phyloP scores from a whole-genome alignment of 2,797 vertebrate species.

The Sparus aurata region DNA sequence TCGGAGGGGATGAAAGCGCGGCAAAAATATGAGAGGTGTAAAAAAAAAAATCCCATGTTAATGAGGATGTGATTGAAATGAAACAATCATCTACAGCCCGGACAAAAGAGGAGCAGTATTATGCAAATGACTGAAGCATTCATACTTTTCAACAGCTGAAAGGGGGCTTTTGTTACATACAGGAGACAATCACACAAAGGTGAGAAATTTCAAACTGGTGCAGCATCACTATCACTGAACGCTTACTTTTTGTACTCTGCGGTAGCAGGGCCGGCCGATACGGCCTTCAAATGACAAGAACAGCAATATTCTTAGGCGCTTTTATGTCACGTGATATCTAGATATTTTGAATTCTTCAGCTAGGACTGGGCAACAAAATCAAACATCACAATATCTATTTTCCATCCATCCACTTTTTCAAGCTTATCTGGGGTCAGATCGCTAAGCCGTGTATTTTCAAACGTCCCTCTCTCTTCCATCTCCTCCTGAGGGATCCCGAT shows the following conservation, averaged over 20 bases:
- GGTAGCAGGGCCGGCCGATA: neutral
- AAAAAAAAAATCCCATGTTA: slow-evolving; percentile 48
- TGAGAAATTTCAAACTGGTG: slow-evolving; percentile 56
- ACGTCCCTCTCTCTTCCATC: too few relatives aligned
- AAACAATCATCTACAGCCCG: slow-evolving; percentile 59
- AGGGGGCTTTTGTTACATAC: slow-evolving; percentile 61
- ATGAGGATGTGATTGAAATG: slow-evolving; percentile 69
- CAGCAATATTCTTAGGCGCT: too few relatives aligned
- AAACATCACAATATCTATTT: too few relatives aligned
- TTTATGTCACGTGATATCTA: too few relatives aligned
- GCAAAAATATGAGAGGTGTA: slow-evolving; percentile 48
- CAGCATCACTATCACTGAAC: slow-evolving; percentile 42
- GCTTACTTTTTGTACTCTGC: slow-evolving; percentile 18
- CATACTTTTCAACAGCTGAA: slow-evolving; percentile 58
- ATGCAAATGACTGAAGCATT: slow-evolving; percentile 67
- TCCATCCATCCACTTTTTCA: too few relatives aligned
- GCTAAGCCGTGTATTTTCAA: too few relatives aligned
- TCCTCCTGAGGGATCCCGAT: too few relatives aligned
- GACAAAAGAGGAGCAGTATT: slow-evolving; percentile 60
- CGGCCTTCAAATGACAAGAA: too few relatives aligned
- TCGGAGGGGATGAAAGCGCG: slow-evolving; percentile 41
- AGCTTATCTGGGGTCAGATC: too few relatives aligned
- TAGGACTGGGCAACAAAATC: too few relatives aligned
- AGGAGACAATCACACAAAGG: slow-evolving; percentile 65
- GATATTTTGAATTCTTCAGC: too few relatives aligned